Base-by-base conservation (phyloP, 2,113 vertebrate genomes). In the Clarias macrocephalus region DNA sequence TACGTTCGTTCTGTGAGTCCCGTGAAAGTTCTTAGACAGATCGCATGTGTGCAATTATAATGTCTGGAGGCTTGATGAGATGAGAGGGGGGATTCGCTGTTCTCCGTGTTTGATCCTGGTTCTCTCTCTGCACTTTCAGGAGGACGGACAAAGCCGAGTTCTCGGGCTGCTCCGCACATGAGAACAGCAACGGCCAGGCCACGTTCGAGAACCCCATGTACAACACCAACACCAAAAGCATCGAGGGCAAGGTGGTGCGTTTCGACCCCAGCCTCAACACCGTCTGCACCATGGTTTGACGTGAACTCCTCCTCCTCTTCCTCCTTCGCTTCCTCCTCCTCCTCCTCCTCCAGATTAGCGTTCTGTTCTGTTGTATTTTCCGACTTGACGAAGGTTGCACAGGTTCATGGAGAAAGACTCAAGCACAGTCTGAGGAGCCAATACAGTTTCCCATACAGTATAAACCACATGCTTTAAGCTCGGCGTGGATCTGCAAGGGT, bases 151-250 rank as follows among this genome's bases (percentile, higher is more conserved):
- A 99, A 96, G 96, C 98, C 83, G 98, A 99, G 91, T 99, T 98
- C 86, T 98, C 97, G 2, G 98, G 97, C 93, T 99, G 98, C 85
- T 97, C 98, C 56, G 98, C 98, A 92, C 98, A 99, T 82, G 98
- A 99, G 95, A 99, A 99, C 92, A 99, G 99, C 94, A 99, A 99
- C 48, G 98, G 98, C 85, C 98, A 99, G 94, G 98, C 98, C 87
- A 98, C 98, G 79, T 99, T 99, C 92, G 98, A 99, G 94, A 99
- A 99, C 80, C 98, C 98, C 65, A 99, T 99, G 98, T 99, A 99
- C 92, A 98, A 98, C 95, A 99, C 97, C 90, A 98, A 96, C 88
- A 93, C 97, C 59, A 99, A 99, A 91, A 95, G 97, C 19, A 96
- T 95, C 63, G 98, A 99, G 94, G 98, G 98, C 30, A 99, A 99